Percentiles rank a stretch among this genome's conserved stretches.
These are phyloP conservation scores for Tachysurus fulvidraco DNA, from an alignment of 2,113 vertebrate species.

Conservation along the genomic window DNA sequence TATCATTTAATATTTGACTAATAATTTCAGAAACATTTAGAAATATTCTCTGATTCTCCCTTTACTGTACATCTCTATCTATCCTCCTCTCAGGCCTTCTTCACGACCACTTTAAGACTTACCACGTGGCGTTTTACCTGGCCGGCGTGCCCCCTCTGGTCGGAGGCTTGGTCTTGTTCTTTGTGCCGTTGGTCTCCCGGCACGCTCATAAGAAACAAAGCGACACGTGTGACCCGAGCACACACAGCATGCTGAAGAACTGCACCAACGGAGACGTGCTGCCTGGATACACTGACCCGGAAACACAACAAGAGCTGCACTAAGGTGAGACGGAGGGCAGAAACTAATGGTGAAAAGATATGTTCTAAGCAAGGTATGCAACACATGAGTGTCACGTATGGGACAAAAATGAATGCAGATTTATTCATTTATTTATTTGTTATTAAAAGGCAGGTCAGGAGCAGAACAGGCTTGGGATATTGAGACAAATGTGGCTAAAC, in stretches of 20 bases:
- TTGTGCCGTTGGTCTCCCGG: constrained; percentile 85
- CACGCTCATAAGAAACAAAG: constrained; percentile 73
- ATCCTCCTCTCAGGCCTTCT: constrained; percentile 79
- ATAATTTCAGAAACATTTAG: background rate
- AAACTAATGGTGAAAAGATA: background rate
- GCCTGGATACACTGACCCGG: constrained; percentile 84
- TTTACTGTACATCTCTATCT: background rate
- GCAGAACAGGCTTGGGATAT: too few species aligned
- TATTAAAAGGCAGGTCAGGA: too few species aligned
- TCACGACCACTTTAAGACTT: constrained; percentile 82
- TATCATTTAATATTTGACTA: too few species aligned
- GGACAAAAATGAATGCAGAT: too few species aligned
- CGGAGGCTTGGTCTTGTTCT: constrained; percentile 86
- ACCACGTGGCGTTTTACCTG: constrained; percentile 90
- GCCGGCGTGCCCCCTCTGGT: constrained; percentile 91
- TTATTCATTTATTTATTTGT: too few species aligned
- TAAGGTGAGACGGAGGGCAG: background rate
- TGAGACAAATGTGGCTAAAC: too few species aligned
- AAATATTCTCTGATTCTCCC: background rate
- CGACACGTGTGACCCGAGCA: constrained; percentile 75
- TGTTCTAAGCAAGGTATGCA: too few species aligned
- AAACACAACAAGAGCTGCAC: constrained; percentile 69
- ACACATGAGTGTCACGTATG: too few species aligned
- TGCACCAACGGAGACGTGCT: constrained; percentile 83
- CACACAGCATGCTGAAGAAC: constrained; percentile 64